A percentile compares a stretch with the other conserved stretches of the same genome.
These are phyloP conservation scores for Papilio machaon DNA, from an alignment of 1,140 invertebrate genomes.

Conservation along the genomic window DNA sequence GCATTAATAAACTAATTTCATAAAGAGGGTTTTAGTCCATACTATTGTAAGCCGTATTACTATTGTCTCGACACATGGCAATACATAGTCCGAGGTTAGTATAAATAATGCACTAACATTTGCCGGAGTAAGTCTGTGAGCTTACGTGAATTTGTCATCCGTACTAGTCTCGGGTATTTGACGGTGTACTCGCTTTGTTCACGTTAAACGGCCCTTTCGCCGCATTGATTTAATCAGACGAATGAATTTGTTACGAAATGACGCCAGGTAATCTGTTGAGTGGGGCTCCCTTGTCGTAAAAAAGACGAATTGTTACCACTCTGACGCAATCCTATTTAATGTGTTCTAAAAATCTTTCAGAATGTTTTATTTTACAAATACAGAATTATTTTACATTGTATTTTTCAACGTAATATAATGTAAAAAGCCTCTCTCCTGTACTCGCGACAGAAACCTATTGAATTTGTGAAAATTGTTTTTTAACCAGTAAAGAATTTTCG, in stretches of 20 bases:
- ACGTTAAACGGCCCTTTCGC: constrained; percentile 7
- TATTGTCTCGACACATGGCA: constrained; percentile 53
- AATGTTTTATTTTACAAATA: too few species aligned
- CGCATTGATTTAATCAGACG: constrained; percentile 33
- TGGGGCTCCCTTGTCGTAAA: background rate
- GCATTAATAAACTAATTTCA: constrained; percentile 14
- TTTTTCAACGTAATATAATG: too few species aligned
- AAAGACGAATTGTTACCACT: background rate
- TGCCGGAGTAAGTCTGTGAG: constrained; percentile 38
- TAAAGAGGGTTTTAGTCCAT: constrained; percentile 46
- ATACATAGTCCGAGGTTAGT: constrained; percentile 50
- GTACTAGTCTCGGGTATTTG: constrained; percentile 1
- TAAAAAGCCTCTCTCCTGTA: too few species aligned
- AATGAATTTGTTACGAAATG: constrained; percentile 20
- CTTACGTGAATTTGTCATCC: constrained; percentile 46
- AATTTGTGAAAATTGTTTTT: too few species aligned
- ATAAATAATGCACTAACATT: constrained; percentile 61
- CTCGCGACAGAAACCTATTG: too few species aligned
- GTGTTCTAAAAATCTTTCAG: background rate
- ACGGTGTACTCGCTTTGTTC: constrained; percentile 19
- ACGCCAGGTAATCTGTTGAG: constrained; percentile 14
- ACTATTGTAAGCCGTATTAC: constrained; percentile 49
- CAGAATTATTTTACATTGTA: too few species aligned
- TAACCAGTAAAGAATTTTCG: too few species aligned
- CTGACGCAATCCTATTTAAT: constrained; percentile 5